Conservation (phyloP, 2,888 invertebrate genomes). For the Cryptus viduatorius region DNA sequence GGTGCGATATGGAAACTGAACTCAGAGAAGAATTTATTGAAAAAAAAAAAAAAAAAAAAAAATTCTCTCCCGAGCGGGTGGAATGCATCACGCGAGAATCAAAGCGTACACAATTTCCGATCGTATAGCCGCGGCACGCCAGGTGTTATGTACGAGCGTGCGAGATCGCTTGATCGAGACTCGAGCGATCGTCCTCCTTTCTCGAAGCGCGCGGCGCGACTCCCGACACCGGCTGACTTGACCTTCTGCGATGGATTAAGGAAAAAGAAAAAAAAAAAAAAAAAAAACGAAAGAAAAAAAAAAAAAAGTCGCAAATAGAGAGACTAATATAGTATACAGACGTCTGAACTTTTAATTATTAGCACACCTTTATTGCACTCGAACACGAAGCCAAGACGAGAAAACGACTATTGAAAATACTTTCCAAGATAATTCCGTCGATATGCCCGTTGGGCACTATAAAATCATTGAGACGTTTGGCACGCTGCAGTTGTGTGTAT, state of each 20-base stretch:
- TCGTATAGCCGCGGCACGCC: constrained; percentile 32
- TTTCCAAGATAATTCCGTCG: constrained; percentile 9
- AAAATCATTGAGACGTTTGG: constrained; percentile 24
- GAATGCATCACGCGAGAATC: constrained; percentile 26
- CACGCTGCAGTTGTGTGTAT: background rate
- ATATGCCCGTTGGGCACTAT: background rate
- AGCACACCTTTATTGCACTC: constrained; percentile 34
- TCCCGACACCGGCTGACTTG: constrained; percentile 36
- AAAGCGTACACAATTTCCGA: constrained; percentile 42
- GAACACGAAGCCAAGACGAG: constrained; percentile 29
- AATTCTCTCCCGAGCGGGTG: constrained; percentile 7
- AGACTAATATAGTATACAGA: constrained; percentile 11
- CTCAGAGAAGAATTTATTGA: constrained; percentile 12
- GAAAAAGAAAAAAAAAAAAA: constrained; percentile 3
- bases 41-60: background rate
- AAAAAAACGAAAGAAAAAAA: background rate
- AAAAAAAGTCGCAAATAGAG: constrained; percentile 9
- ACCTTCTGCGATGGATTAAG: constrained; percentile 65
- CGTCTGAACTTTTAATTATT: constrained; percentile 42
- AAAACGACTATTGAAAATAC: constrained; percentile 15
- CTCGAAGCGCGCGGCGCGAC: constrained; percentile 36
- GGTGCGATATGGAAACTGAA: background rate
- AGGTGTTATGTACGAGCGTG: constrained; percentile 13
- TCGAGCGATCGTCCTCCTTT: constrained; percentile 70
- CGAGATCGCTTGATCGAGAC: constrained; percentile 27